Percentiles rank a stretch among this genome's conserved stretches.
These are phyloP conservation scores for Andrena praecox DNA, from an alignment of 2,888 invertebrate species.

Conservation along the genomic window DNA sequence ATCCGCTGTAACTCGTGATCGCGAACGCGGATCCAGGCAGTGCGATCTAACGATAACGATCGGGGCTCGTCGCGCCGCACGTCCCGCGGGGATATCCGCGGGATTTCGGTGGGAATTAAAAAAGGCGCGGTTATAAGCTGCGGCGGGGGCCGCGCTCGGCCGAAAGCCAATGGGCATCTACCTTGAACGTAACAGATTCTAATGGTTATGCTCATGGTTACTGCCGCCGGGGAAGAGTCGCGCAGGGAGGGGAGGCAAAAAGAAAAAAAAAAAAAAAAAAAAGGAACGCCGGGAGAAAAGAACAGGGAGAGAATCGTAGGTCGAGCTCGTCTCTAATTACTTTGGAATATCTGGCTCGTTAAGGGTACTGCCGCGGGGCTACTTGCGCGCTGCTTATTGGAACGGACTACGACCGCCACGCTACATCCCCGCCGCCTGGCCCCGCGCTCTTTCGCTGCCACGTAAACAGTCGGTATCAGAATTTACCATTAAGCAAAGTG, in stretches of 20 bases:
- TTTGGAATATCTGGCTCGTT: constrained; percentile 74
- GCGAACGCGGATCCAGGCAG: constrained; percentile 30
- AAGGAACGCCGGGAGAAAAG: neutral
- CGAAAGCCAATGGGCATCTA: constrained; percentile 61
- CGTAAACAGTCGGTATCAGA: constrained; percentile 10
- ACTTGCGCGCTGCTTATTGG: constrained; percentile 57
- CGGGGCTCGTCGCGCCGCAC: constrained; percentile 16
- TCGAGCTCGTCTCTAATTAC: constrained; percentile 76
- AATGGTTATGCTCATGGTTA: constrained; percentile 82
- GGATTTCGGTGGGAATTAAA: constrained; percentile 61
- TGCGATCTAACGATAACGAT: constrained; percentile 68
- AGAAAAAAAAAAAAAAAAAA: neutral
- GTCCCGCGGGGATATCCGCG: constrained; percentile 46
- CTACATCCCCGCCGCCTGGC: neutral
- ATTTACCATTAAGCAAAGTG: neutral
- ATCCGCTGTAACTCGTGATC: constrained; percentile 61
- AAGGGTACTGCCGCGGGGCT: constrained; percentile 46
- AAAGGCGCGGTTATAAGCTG: constrained; percentile 53
- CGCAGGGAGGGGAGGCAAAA: neutral
- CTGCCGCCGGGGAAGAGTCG: constrained; percentile 31
- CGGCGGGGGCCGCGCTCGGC: constrained; percentile 28
- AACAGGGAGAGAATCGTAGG: constrained; percentile 7
- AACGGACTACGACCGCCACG: neutral
- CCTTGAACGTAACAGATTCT: constrained; percentile 80
- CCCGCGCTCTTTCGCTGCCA: neutral